These are phyloP conservation scores for Globodera rostochiensis DNA, from an alignment of 1,140 invertebrate species.

Conservation along the genomic window DNA sequence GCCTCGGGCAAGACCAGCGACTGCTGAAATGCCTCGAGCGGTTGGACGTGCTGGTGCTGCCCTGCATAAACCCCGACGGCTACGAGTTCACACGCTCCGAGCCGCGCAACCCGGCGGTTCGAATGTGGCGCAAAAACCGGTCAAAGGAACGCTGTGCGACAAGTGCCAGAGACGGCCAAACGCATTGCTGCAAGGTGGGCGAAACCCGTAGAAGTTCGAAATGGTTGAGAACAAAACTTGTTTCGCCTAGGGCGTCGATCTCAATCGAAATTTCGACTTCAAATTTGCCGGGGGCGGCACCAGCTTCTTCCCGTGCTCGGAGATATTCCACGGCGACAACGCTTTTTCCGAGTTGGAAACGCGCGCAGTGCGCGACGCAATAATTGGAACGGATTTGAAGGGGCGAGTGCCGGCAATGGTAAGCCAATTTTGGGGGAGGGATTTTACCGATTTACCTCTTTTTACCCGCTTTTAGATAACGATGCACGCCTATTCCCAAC, in stretches of 20 bases:
- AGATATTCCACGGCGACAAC: constrained; percentile 60
- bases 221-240: not conserved
- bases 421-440: not conserved
- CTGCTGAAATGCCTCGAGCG: constrained; percentile 60
- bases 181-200: constrained; percentile 43
- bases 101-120: constrained; percentile 55
- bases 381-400: constrained; percentile 49
- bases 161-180: constrained; percentile 34
- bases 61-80: constrained; percentile 74
- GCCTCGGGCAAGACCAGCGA: constrained; percentile 46
- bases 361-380: constrained; percentile 57
- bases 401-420: constrained; percentile 59
- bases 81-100: constrained; percentile 63
- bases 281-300: constrained; percentile 54
- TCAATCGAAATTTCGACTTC: constrained; percentile 60
- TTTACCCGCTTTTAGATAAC: constrained; percentile 29
- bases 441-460: not conserved
- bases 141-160: constrained; percentile 49
- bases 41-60: constrained; percentile 71
- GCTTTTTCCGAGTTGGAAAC: constrained; percentile 65
- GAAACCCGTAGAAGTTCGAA: not conserved
- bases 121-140: constrained; percentile 62
- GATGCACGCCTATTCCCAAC: constrained; percentile 59
- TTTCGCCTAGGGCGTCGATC: constrained; percentile 51
- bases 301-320: constrained; percentile 63